Evolutionary conservation across 2,888 invertebrate genomes (phyloP), one percentile per base, ranked within the genome.

Genomic region (Petrolisthes manimaculis): DNA sequence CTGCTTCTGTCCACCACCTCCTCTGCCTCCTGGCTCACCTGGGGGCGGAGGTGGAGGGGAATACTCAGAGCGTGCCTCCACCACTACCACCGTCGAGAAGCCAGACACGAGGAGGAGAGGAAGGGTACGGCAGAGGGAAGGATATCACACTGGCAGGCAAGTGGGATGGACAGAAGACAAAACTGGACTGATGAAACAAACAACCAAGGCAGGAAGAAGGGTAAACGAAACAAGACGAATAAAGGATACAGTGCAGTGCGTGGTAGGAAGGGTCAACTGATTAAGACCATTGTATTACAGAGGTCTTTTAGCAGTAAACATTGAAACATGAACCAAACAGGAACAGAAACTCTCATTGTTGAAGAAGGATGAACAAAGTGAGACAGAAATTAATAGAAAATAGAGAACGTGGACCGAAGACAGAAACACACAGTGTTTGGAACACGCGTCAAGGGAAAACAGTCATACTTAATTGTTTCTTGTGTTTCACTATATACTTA

Each of bases 11-110:
- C 61, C 61, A 61, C 61, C 71, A 71, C 71, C 18, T n/a, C 71
- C 71, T 71, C 18, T 21, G 71, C 6, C 18, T 67, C 81, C 67
- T 81, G 56, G 18, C 51, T 69, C 67, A 21, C 80, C 80, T 82
- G 81, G 51, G 77, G 77, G 53, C 4, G 77, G 77, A 53, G 77
- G 53, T 37, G 77, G 51, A n/a, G 37, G 37, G 24, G 67, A 67
- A 67, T 67, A 67, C 37, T 12, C 18, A 77, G 77, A 77, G 37
- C 9, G 12, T 8, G 24, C 74, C n/a, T 37, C 77, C 53, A 37
- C 53, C 37, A 53, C 12, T 4, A 24, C 77, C 12, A 12, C 12
- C 18, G 18, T 14, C 12, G 67, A 61, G 55, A 24, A 24, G n/a
- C 21, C 53, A 74, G 53, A 24, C 21, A 37, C 5, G 8, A 18